Conservation (phyloP, 2,888 invertebrate genomes). For the Xylocampa areola region DNA sequence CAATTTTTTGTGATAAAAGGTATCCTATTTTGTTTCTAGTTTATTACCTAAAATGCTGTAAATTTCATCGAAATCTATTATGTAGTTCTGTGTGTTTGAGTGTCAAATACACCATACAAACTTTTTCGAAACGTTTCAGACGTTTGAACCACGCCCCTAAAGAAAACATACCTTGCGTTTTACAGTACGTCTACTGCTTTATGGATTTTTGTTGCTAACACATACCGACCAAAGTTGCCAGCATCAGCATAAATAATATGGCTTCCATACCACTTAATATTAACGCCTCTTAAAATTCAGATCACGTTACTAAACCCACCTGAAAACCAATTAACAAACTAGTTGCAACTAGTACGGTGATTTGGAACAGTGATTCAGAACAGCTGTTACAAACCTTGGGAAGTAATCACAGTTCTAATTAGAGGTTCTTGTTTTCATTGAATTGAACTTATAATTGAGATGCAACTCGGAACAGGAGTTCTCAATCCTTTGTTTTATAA, state of each 20-base stretch:
- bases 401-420: slow-evolving; percentile 33
- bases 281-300: slow-evolving; percentile 13
- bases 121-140: too few species aligned
- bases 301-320: slow-evolving; percentile 5
- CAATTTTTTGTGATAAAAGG: too few species aligned
- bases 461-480: slow-evolving; percentile 19
- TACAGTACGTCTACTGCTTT: too few species aligned
- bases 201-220: too few species aligned
- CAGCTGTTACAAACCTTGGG: slow-evolving; percentile 25
- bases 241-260: not conserved
- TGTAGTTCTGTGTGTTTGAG: too few species aligned
- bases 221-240: too few species aligned
- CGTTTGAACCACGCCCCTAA: too few species aligned
- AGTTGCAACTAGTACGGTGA: slow-evolving; percentile 11
- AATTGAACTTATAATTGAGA: slow-evolving; percentile 47
- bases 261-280: slow-evolving; percentile 18
- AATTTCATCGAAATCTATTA: too few species aligned
- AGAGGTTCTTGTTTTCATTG: slow-evolving; percentile 28
- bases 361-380: slow-evolving; percentile 34
- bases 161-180: too few species aligned
- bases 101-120: too few species aligned
- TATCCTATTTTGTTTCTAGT: too few species aligned
- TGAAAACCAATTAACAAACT: slow-evolving; percentile 39
- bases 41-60: too few species aligned
- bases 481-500: slow-evolving; percentile 15